Conservation (phyloP, 2,888 invertebrate genomes). For the Melinaea marsaeus region DNA sequence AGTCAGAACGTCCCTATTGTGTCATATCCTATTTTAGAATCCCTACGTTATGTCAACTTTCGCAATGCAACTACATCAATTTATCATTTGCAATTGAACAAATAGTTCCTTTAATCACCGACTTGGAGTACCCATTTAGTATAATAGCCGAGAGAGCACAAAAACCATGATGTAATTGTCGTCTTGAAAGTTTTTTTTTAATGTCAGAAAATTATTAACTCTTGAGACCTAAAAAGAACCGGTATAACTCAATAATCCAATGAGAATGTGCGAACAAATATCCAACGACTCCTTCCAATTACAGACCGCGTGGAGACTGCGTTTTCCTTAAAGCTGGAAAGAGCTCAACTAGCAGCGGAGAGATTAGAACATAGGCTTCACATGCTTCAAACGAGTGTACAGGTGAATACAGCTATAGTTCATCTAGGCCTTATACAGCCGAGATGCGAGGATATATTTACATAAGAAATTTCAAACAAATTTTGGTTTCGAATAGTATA, state of each 20-base stretch:
- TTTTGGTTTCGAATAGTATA: no score
- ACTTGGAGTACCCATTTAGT: slow-evolving; percentile 49
- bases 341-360: slow-evolving; percentile 71
- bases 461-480: no score
- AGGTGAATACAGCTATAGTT: slow-evolving; percentile 43
- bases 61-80: slow-evolving; percentile 51
- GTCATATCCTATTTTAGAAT: slow-evolving; percentile 72
- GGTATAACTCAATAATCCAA: slow-evolving; percentile 45
- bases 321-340: slow-evolving; percentile 65
- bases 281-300: slow-evolving; percentile 30
- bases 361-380: slow-evolving; percentile 68
- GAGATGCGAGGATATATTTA: not conserved
- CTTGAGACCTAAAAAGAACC: slow-evolving; percentile 22
- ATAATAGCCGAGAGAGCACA: slow-evolving; percentile 7
- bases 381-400: slow-evolving; percentile 67
- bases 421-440: not conserved
- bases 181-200: no score
- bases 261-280: slow-evolving; percentile 29
- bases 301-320: slow-evolving; percentile 71
- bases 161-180: no score
- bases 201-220: no score
- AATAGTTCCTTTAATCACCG: slow-evolving; percentile 62
- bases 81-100: slow-evolving; percentile 58
- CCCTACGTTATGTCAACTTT: slow-evolving; percentile 53
- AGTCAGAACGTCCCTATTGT: slow-evolving; percentile 50